These are phyloP conservation scores for Nerophis ophidion DNA, from an alignment of 2,113 vertebrate species.

Conservation along the genomic window DNA sequence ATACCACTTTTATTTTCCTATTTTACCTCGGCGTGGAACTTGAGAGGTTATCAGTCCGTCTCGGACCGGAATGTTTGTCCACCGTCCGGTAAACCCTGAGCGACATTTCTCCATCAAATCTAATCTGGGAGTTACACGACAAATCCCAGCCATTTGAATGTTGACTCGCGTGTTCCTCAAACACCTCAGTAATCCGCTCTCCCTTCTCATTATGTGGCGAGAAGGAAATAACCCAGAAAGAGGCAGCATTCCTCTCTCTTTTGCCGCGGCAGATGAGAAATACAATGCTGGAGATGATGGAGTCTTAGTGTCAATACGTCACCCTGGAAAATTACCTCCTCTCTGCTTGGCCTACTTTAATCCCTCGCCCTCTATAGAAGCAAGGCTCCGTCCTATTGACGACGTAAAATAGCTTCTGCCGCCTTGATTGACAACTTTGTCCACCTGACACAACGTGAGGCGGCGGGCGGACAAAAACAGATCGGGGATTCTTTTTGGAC, in stretches of 20 bases:
- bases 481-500: constrained; percentile 67
- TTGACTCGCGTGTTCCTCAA: constrained; percentile 9
- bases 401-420: constrained; percentile 73
- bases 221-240: constrained; percentile 7
- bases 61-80: neutral
- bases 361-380: constrained; percentile 71
- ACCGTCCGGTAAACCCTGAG: neutral
- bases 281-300: constrained; percentile 64
- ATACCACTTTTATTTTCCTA: too few species aligned
- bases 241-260: constrained; percentile 18
- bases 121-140: constrained; percentile 5
- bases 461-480: constrained; percentile 62
- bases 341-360: constrained; percentile 74
- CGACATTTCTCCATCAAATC: constrained; percentile 4
- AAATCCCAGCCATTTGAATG: constrained; percentile 25
- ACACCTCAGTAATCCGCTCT: constrained; percentile 3
- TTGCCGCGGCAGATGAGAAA: constrained; percentile 49
- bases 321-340: constrained; percentile 66
- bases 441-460: constrained; percentile 73
- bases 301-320: constrained; percentile 72
- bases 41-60: too few species aligned
- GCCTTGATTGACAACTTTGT: constrained; percentile 77
- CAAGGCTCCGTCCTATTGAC: constrained; percentile 70
- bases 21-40: too few species aligned
- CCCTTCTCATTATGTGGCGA: neutral